Evolutionary conservation across 2,113 vertebrate genomes (phyloP).

Genomic region (Orthonyx spaldingii): DNA sequence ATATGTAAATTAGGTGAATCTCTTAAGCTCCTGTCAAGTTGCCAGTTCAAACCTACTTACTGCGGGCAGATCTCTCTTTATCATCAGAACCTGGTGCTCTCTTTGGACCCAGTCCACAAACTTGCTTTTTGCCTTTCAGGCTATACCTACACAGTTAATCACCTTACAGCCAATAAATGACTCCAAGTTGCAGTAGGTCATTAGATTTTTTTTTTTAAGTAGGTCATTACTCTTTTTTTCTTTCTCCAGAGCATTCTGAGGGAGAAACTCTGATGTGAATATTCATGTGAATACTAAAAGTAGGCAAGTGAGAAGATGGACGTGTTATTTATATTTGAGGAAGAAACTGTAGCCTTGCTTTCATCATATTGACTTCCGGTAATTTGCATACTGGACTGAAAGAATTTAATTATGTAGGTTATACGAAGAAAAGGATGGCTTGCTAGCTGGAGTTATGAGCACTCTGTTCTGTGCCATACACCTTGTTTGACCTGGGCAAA

Average conservation of each 20-base stretch:
- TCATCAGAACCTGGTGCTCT: background rate
- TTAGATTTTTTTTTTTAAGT: background rate
- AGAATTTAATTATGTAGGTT: background rate
- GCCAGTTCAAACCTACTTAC: background rate
- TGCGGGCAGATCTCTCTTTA: background rate
- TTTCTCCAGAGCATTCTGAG: background rate
- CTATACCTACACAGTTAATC: background rate
- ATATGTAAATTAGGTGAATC: constrained; percentile 11
- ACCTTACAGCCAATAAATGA: background rate
- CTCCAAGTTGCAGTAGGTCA: background rate
- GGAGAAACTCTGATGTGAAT: background rate
- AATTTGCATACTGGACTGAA: background rate
- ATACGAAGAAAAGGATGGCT: background rate
- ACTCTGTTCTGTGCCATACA: background rate
- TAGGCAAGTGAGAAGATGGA: background rate
- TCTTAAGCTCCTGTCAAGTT: background rate
- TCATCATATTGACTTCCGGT: background rate
- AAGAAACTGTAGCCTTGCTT: background rate
- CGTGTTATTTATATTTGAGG: background rate
- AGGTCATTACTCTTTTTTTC: background rate
- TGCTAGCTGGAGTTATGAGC: background rate
- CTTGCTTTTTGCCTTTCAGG: background rate
- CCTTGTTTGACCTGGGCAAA: constrained; percentile 18
- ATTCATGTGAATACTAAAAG: background rate
- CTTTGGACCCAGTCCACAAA: background rate